phyloP scores from a whole-genome alignment of 2,888 invertebrate species.

The Meganola albula region DNA sequence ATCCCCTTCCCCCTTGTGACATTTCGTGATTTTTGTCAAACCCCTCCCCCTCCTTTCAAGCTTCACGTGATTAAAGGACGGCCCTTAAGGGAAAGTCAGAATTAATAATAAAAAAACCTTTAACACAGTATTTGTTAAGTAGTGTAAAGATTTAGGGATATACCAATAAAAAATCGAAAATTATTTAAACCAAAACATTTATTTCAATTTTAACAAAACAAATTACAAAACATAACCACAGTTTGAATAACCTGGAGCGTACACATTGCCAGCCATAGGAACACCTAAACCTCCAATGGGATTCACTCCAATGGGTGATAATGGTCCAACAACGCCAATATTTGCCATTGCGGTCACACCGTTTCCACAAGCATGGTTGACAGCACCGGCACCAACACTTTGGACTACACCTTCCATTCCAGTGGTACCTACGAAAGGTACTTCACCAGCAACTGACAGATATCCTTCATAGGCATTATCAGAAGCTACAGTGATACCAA shows the following conservation, averaged over 20 bases:
- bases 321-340: not conserved
- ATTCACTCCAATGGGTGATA: not conserved
- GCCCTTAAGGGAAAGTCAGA: too few relatives aligned
- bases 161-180: too few relatives aligned
- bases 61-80: too few relatives aligned
- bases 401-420: conserved; percentile 30
- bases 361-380: conserved; percentile 35
- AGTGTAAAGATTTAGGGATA: too few relatives aligned
- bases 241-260: not conserved
- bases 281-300: not conserved
- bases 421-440: conserved; percentile 41
- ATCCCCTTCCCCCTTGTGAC: too few relatives aligned
- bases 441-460: conserved; percentile 29
- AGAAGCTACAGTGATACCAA: conserved; percentile 20
- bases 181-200: too few relatives aligned
- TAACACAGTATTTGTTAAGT: too few relatives aligned
- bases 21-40: too few relatives aligned
- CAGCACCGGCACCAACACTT: conserved; percentile 27
- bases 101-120: too few relatives aligned
- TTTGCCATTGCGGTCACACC: conserved; percentile 29
- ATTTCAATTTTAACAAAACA: too few relatives aligned
- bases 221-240: too few relatives aligned
- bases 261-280: not conserved
- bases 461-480: conserved; percentile 26
- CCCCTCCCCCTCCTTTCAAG: too few relatives aligned